These are phyloP conservation scores for Anoplopoma fimbria DNA, from an alignment of 2,113 vertebrate genomes.

Conservation along the genomic window DNA sequence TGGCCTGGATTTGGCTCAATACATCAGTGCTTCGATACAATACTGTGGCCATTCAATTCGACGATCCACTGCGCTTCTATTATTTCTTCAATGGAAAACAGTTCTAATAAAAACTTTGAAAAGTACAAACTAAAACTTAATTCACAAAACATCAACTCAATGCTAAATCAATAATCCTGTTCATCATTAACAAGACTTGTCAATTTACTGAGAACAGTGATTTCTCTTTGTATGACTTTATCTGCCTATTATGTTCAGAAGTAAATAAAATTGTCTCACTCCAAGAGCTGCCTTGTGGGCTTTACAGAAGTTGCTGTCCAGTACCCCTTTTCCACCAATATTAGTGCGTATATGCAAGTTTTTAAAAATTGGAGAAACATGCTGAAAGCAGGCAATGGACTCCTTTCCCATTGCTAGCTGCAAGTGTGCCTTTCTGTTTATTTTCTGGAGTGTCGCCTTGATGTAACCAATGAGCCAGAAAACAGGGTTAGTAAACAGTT, in stretches of 20 bases:
- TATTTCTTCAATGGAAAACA: background rate
- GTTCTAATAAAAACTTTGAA: background rate
- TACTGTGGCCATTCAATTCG: background rate
- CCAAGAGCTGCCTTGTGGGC: background rate
- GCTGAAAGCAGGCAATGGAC: no score
- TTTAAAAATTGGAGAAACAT: no score
- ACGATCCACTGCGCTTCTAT: background rate
- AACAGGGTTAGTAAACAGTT: background rate
- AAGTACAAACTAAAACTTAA: background rate
- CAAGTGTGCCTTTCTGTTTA: background rate
- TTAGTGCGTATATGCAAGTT: background rate
- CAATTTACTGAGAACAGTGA: background rate
- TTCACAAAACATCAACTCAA: background rate
- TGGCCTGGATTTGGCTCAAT: no score
- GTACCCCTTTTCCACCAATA: background rate
- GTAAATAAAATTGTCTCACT: background rate
- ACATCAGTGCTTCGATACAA: conserved; percentile 3
- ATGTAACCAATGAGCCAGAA: background rate
- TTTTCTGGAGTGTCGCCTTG: background rate
- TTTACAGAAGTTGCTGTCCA: background rate
- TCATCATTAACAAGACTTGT: background rate
- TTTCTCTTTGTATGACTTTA: background rate
- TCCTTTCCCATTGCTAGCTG: no score
- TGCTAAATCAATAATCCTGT: background rate
- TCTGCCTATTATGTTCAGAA: background rate